phyloP scores from a whole-genome alignment of 2,113 vertebrate genomes.

The Gracilinanus agilis region DNA sequence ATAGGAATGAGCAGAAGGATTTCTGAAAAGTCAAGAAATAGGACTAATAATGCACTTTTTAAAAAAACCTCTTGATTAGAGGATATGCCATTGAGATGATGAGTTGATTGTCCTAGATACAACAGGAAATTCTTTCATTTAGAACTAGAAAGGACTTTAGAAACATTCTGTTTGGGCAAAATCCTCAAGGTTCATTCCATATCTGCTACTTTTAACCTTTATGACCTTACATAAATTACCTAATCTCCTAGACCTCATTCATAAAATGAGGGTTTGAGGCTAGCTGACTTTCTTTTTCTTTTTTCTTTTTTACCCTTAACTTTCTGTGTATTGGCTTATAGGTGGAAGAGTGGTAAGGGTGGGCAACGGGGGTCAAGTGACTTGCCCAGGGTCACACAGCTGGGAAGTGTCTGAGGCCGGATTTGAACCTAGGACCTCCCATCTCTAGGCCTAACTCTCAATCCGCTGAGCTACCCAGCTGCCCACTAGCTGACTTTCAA shows the following conservation, averaged over 20 bases:
- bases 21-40: background rate
- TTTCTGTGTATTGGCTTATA: too few relatives aligned
- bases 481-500: background rate
- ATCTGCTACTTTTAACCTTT: background rate
- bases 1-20: background rate
- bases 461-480: too few relatives aligned
- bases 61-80: background rate
- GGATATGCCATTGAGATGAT: background rate
- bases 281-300: background rate
- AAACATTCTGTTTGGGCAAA: background rate
- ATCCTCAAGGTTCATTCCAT: background rate
- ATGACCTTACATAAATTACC: background rate
- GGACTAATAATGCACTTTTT: background rate
- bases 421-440: too few relatives aligned
- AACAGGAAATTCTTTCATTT: background rate
- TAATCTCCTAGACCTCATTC: background rate
- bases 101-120: background rate
- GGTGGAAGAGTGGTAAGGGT: too few relatives aligned
- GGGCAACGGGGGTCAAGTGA: too few relatives aligned
- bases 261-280: background rate
- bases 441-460: too few relatives aligned
- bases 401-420: too few relatives aligned
- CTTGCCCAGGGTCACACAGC: too few relatives aligned
- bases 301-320: too few relatives aligned
- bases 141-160: background rate